Conservation (phyloP, 2,888 invertebrate genomes). For the Caenorhabditis angaria region DNA sequence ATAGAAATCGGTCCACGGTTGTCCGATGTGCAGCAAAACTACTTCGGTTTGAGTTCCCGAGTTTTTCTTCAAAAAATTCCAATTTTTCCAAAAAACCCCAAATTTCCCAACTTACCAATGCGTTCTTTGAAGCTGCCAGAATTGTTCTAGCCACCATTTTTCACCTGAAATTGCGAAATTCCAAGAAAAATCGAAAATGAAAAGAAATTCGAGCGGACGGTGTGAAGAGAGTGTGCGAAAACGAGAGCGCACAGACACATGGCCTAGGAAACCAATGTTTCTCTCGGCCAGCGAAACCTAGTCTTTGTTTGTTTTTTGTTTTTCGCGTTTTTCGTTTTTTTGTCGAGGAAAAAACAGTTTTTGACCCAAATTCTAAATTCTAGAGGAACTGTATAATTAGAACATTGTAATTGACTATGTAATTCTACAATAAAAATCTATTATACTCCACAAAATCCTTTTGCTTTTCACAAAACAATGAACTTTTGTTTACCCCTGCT, state of each 20-base stretch:
- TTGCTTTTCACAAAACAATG: no score
- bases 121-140: not conserved
- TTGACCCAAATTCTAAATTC: not conserved
- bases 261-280: not conserved
- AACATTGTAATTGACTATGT: no score
- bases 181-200: not conserved
- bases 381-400: not conserved
- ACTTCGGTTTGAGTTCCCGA: slow-evolving; percentile 41
- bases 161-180: not conserved
- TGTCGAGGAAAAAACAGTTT: not conserved
- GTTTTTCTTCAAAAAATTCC: slow-evolving; percentile 17
- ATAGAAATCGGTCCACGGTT: slow-evolving; percentile 61
- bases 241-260: not conserved
- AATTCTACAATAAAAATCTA: no score
- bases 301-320: not conserved
- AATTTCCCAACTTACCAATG: not conserved
- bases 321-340: no score
- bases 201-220: not conserved
- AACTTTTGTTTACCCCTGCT: no score
- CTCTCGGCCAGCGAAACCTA: not conserved
- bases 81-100: not conserved
- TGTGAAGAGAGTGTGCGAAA: not conserved
- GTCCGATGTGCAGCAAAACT: slow-evolving; percentile 55
- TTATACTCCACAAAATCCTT: no score
- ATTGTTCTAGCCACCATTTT: not conserved